Base-by-base conservation (phyloP, 2,113 vertebrate species). In the Nymphicus hollandicus region DNA sequence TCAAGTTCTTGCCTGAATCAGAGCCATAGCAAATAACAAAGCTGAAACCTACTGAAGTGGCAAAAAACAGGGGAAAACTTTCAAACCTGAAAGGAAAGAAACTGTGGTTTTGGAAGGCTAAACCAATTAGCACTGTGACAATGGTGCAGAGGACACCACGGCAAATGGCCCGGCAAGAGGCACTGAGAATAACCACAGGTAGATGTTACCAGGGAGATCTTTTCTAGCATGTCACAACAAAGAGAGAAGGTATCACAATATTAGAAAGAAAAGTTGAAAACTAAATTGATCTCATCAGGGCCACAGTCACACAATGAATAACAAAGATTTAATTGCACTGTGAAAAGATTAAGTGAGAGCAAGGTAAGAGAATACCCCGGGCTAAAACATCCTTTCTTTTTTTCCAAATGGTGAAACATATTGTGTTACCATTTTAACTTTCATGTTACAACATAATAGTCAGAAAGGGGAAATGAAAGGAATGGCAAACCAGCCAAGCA, bases 241-340 rank as follows among this genome's bases (percentile, higher is more conserved):
- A 82, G 78, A 81, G 64, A 61, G 80, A 91, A 94, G 47, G 69
- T 72, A 87, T 87, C 73, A 87, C 74, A 95, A 89, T 58, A 71
- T 49, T 92, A 84, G 88, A 96, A 96, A 93, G 89, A 72, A 70
- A 92, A 87, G 84, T 37, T 85, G 71, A 89, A 95, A 94, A 88
- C 68, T 82, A 89, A 94, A 93, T 66, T 91, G 77, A 93, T 89
- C 74, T 87, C 81, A 88, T 90, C 78, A 88, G 71, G 87, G 58
- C 53, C 56, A 72, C 56, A 81, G 84, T 37, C 58, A 79, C 81
- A 93, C 61, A 89, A 72, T 37, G 61, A 87, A 11, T 60, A 94
- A 94, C 46, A 81, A 91, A 91, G 83, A 87, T 55, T 41, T 95
- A 96, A 97, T 92, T 95, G 81, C 56, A 43, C 47, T 79, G 77